These are phyloP conservation scores for Ranitomeya variabilis DNA, from an alignment of 2,113 vertebrate species.

Conservation along the genomic window DNA sequence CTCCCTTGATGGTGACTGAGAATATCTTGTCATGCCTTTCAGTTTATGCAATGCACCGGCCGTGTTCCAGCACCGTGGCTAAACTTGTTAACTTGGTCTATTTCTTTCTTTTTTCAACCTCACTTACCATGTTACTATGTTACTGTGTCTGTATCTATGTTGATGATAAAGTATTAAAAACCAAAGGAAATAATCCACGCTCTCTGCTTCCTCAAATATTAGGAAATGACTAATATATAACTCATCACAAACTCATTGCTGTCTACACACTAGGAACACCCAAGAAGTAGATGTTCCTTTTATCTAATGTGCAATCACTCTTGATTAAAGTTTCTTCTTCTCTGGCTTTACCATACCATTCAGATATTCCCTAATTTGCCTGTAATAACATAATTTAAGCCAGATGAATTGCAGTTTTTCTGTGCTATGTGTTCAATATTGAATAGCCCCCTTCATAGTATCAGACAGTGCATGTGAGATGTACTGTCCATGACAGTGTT, in stretches of 20 bases:
- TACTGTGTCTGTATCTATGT: no score
- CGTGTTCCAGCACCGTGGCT: no score
- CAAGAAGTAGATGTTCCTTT: not conserved
- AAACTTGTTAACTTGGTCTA: no score
- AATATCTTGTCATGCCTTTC: no score
- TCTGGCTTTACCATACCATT: not conserved
- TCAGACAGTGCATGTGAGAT: not conserved
- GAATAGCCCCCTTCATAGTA: not conserved
- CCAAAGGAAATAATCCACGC: not conserved
- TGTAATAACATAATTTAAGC: not conserved
- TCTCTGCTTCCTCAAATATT: not conserved
- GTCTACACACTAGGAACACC: not conserved
- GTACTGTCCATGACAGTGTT: slow-evolving; percentile 15
- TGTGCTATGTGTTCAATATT: not conserved
- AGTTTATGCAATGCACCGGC: no score
- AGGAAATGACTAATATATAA: slow-evolving; percentile 4
- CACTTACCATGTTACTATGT: no score
- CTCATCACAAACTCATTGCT: not conserved
- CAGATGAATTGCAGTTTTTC: not conserved
- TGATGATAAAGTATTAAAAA: not conserved
- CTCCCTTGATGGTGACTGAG: no score
- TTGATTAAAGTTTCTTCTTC: not conserved
- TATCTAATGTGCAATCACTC: not conserved
- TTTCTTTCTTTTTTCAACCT: no score
- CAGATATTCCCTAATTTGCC: not conserved